Base-by-base conservation (phyloP, 2,888 invertebrate genomes). In the Orthonychiurus folsomi region DNA sequence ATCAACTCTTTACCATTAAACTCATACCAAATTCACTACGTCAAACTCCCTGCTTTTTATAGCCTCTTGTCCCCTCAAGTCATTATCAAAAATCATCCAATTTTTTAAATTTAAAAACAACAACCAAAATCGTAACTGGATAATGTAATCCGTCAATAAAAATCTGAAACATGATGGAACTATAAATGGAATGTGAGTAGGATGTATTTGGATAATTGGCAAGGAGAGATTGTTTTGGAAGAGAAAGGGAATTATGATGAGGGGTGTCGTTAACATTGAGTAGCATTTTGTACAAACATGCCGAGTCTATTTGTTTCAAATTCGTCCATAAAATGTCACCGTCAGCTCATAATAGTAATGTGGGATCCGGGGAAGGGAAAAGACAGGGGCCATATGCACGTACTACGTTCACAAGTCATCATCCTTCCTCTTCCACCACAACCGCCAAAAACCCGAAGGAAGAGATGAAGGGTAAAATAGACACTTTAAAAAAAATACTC, bases 391-490 rank as follows among this genome's bases (percentile, higher is more conserved):
- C 18, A 52, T 23, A 21, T 21, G 15, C 55, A 55, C 37, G n/a
- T n/a, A n/a, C n/a, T n/a, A n/a, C 60, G 26, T 62, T 64, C 62
- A 59, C 62, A 62, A 61, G 55, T 64, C 60, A 64, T 64, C 37
- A 37, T 37, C 37, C 5, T 37, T 15, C n/a, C n/a, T n/a, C 15
- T 37, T 37, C 9, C 37, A 37, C 37, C 37, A 37, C n/a, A n/a
- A 37, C 5, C 37, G 15, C 37, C 37, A 37, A 37, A 37, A 37
- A 37, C 37, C n/a, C n/a, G n/a, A n/a, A n/a, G n/a, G n/a, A n/a
- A n/a, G n/a, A n/a, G n/a, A n/a, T n/a, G n/a, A n/a, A n/a, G n/a
- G n/a, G n/a, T n/a, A n/a, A n/a, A n/a, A n/a, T n/a, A n/a, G n/a
- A n/a, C n/a, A n/a, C n/a, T n/a, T n/a, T n/a, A n/a, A n/a, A n/a